Base-by-base conservation (phyloP, 1,140 invertebrate genomes). In the Zaprionus ornatus region DNA sequence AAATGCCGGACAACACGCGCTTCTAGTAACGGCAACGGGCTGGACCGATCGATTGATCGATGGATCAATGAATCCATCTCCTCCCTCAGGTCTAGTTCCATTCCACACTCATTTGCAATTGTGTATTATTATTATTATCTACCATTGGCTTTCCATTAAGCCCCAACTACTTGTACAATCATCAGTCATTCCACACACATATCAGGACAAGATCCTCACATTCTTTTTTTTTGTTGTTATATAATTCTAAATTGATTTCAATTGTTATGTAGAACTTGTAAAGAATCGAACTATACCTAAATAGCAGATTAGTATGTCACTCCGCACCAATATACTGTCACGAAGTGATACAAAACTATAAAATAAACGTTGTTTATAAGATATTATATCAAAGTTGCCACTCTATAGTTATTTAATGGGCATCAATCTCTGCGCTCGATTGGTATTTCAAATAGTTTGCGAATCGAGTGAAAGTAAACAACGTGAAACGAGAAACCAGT, bases 1-100 rank as follows among this genome's bases (percentile, higher is more conserved):
- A 96, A 85, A 96, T 97, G 95, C 96, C 97, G 2, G 96, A 97
- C 79, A 96, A 97, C 80, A 96, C 96, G 65, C 95, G 96, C 82
- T 97, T 97, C 92, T 96, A 93, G 40, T 7, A 7, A 17, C 6
- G 91, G 15, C 1, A 17, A 13, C 21, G 27, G 12, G 13, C 25
- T 40, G n/a, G 15, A 40, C 15, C 15, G 15, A 40, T 5, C 15
- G 15, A 40, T 40, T 15, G 15, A 15, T 15, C 2, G 37, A 40
- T 6, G 13, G 15, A 5, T 32, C 29, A 10, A 10, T 9, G 29
- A 3, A 32, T 32, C 29, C 29, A 32, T 32, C 29, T 32, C 9
- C 15, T 15, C 37, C 13, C 4, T 37, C 7, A 12, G 21, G 55
- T 25, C 35, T 25, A 50, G 1, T 37, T 54, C 25, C 35, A 48